Base-by-base conservation (phyloP, 2,797 vertebrate species). In the Tauraco hartlaubi region DNA sequence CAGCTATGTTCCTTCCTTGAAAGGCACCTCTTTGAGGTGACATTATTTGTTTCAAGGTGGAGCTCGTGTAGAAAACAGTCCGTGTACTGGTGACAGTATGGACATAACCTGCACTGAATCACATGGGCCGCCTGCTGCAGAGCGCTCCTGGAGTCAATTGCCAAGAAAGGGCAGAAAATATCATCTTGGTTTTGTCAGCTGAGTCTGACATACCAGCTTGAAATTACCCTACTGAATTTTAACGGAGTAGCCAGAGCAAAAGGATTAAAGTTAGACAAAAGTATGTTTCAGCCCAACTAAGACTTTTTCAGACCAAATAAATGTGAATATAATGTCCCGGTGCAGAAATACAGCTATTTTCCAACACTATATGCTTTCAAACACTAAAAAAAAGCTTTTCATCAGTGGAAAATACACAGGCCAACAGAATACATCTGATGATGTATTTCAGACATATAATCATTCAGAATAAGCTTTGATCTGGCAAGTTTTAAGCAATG, bases 381-480 rank as follows among this genome's bases (percentile, higher is more conserved):
- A 88, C 9, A 63, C 8, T 49, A 61, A 64, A 29, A 91, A 85
- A 90, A 88, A 74, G 8, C 5, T 74, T 67, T 61, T 64, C 9
- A 43, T 72, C 46, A 46, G 31, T 80, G 90, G 90, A 91, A 92
- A 95, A 85, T n/a, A 33, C n/a, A 44, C 9, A 83, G 39, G 29
- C 43, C 22, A 79, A 68, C 20, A 61, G 71, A 91, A 91, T 26
- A 92, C 39, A 89, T 89, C 4, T 26, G 20, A 68, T 78, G 35
- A 68, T 81, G 35, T 41, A 66, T 83, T 92, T 96, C 71, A 82
- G 71, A 73, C 67, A 76, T 43, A 43, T 13, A 72, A 59, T 64
- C 66, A 54, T 86, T 68, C 64, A 88, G 78, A 83, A 84, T 26
- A 85, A 80, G 51, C 61, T 93, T 75, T 88, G 58, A 86, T 88